These are phyloP conservation scores for Cyrtorhinus lividipennis DNA, from an alignment of 1,140 invertebrate genomes.

Conservation along the genomic window DNA sequence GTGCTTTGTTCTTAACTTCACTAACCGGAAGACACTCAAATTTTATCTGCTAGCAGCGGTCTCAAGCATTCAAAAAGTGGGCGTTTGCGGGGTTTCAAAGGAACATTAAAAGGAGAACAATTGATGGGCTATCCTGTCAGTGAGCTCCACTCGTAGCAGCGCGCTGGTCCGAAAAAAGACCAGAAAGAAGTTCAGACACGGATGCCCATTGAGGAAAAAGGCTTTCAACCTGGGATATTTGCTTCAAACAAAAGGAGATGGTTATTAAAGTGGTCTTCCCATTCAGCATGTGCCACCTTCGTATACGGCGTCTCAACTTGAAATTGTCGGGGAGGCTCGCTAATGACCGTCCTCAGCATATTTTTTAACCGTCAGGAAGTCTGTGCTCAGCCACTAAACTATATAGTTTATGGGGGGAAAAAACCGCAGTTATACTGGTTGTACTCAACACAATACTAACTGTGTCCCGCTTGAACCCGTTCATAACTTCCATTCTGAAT, in stretches of 20 bases:
- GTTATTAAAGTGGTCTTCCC: background rate
- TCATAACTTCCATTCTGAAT: too few relatives aligned
- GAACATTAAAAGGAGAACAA: too few relatives aligned
- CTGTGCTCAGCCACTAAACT: background rate
- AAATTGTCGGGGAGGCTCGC: background rate
- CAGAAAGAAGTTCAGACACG: background rate
- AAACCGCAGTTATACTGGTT: background rate
- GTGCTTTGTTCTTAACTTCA: too few relatives aligned
- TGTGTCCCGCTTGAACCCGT: too few relatives aligned
- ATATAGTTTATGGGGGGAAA: background rate
- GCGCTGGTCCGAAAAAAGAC: background rate
- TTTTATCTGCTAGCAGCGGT: too few relatives aligned
- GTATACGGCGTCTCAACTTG: background rate
- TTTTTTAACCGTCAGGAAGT: background rate
- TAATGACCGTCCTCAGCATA: background rate
- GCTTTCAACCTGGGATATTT: background rate
- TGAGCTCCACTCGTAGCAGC: background rate
- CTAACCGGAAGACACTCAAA: too few relatives aligned
- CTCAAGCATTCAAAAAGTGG: background rate
- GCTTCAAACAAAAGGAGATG: background rate
- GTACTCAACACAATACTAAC: background rate
- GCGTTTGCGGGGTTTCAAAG: background rate
- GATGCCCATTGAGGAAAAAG: background rate
- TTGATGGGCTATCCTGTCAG: too few relatives aligned
- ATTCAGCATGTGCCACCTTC: background rate